phyloP scores from a whole-genome alignment of 2,888 invertebrate genomes.

The Petrolisthes cinctipes region DNA sequence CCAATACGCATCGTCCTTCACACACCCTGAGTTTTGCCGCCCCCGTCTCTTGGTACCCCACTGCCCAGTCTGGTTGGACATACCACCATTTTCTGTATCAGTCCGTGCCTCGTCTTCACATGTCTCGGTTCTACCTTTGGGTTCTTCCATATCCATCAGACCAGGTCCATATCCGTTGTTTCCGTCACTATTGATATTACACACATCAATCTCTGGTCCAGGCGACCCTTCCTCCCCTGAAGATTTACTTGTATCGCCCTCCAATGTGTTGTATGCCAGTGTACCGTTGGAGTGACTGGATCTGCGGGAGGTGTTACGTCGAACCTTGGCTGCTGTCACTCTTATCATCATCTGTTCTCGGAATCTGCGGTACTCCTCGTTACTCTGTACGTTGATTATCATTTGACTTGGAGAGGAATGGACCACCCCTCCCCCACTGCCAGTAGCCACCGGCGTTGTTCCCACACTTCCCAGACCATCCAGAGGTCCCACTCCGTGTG shows the following conservation, averaged over 20 bases:
- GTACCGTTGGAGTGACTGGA: not conserved
- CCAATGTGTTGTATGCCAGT: not conserved
- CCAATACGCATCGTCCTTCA: constrained; percentile 86
- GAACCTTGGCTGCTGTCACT: constrained; percentile 68
- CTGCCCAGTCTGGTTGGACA: not conserved
- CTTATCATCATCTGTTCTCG: constrained; percentile 78
- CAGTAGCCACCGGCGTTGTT: not conserved
- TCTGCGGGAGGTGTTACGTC: not conserved
- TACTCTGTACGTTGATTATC: constrained; percentile 66
- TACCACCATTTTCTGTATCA: not conserved
- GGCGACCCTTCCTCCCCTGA: not conserved
- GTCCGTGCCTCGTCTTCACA: not conserved
- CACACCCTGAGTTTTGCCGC: constrained; percentile 33
- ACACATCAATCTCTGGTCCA: not conserved
- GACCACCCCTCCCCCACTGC: not conserved
- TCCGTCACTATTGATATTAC: not conserved
- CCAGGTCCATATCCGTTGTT: too few relatives aligned
- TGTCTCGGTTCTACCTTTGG: not conserved
- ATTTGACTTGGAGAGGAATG: constrained; percentile 17
- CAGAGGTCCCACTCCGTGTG: not conserved
- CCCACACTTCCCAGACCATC: not conserved
- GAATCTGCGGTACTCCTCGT: constrained; percentile 80
- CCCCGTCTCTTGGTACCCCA: not conserved
- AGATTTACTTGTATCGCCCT: not conserved
- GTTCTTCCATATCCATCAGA: not conserved